Evolutionary conservation across 2,888 invertebrate species (phyloP).

Genomic region (Campopleginae sp.): DNA sequence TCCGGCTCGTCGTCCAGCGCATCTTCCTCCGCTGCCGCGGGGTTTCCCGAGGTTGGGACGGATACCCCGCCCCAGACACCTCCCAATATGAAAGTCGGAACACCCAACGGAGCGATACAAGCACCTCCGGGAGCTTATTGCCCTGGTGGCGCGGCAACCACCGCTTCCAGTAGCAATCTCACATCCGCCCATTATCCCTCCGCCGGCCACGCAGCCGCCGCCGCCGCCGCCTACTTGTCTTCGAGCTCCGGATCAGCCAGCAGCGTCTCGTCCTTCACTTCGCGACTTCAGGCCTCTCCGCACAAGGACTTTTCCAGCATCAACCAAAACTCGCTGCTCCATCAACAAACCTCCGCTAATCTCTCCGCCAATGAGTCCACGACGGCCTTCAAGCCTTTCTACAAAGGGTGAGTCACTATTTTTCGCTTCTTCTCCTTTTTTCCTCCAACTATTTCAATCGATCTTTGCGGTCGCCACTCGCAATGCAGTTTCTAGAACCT

Average conservation of each 20-base stretch:
- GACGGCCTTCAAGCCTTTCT: slow-evolving; percentile 94
- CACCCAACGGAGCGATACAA: slow-evolving; percentile 85
- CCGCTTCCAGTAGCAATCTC: slow-evolving; percentile 75
- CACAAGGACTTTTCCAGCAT: slow-evolving; percentile 83
- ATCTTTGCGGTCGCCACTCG: neutral
- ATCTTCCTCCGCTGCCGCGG: slow-evolving; percentile 90
- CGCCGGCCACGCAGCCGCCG: slow-evolving; percentile 83
- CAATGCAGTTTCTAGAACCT: neutral
- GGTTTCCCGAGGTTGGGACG: slow-evolving; percentile 93
- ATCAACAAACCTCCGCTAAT: slow-evolving; percentile 82
- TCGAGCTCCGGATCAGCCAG: slow-evolving; percentile 86
- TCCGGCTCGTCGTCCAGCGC: slow-evolving; percentile 84
- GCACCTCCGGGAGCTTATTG: slow-evolving; percentile 88
- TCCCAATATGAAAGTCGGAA: slow-evolving; percentile 96
- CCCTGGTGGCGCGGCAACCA: slow-evolving; percentile 87
- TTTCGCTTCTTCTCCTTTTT: neutral
- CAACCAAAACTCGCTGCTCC: slow-evolving; percentile 81
- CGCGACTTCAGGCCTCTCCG: slow-evolving; percentile 84
- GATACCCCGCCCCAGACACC: slow-evolving; percentile 98
- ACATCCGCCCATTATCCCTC: slow-evolving; percentile 78
- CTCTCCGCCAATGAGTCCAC: slow-evolving; percentile 82
- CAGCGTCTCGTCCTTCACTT: slow-evolving; percentile 85
- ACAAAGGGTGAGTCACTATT: slow-evolving; percentile 90
- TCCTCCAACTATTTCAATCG: neutral
- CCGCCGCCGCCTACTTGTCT: slow-evolving; percentile 84